Base-by-base conservation (phyloP, 2,797 vertebrate genomes). In the Glossophaga mutica region DNA sequence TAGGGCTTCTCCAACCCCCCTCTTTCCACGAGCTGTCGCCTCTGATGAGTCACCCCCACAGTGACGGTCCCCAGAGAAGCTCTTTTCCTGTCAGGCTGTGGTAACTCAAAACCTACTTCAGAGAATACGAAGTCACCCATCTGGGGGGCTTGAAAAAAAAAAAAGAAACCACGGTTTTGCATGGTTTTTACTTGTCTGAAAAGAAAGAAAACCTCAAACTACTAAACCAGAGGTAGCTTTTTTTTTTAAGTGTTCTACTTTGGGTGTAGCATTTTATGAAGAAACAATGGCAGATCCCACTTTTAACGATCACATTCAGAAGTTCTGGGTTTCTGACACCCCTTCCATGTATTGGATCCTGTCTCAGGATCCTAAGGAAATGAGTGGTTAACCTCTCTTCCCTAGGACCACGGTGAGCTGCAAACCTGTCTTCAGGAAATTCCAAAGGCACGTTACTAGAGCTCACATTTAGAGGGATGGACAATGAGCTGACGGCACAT, bases 41-140 rank as follows among this genome's bases (percentile, higher is more conserved):
- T 94, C 62, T 55, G 2, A 68, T 74, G 22, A 62, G 52, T 77
- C 83, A 67, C 11, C 39, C 5, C 89, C 12, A 16, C 8, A 48
- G 19, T 12, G 68, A 67, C n/a, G n/a, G 9, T 76, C 52, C 46
- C 89, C 93, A 81, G 29, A 3, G 77, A 59, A 90, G 77, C 79
- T 91, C 70, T 96, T 94, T 96, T 97, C 96, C 87, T 96, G 90
- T 93, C 48, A 48, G 68, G 50, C 67, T 96, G 96, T 70, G 97
- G 96, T 96, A 94, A 97, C 88, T 96, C 74, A 84, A 96, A 96
- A 87, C 70, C 92, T 96, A 94, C 90, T 97, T 97, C 94, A 97
- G 94, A 96, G 94, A 89, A 92, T 4, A 95, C 82, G 84, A 65
- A 92, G 74, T 90, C 86, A 97, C 73, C 94, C 57, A 82, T 50